phyloP scores from a whole-genome alignment of 1,140 invertebrate species.

The Oedothorax gibbosus region DNA sequence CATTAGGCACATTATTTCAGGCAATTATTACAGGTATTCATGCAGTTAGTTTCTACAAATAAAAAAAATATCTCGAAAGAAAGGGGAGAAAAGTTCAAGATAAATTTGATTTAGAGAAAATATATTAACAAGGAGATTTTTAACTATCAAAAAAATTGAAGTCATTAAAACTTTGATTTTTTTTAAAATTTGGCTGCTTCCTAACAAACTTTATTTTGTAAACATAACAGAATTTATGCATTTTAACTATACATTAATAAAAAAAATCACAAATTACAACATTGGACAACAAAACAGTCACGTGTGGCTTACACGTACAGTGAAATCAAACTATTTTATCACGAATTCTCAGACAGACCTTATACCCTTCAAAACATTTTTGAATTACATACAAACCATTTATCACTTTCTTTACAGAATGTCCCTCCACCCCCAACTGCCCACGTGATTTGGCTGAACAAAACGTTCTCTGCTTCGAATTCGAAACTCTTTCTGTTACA shows the following conservation, averaged over 20 bases:
- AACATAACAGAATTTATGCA: too few relatives aligned
- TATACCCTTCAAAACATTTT: neutral
- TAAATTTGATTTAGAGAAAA: too few relatives aligned
- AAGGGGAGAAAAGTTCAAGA: too few relatives aligned
- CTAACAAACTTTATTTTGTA: too few relatives aligned
- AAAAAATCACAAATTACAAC: too few relatives aligned
- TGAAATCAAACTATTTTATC: neutral
- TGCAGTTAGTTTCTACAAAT: too few relatives aligned
- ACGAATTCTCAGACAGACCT: neutral
- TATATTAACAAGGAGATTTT: too few relatives aligned
- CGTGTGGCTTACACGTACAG: neutral
- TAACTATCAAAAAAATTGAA: neutral
- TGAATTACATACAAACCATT: neutral
- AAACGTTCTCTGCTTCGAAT: constrained; percentile 29
- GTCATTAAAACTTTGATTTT: neutral
- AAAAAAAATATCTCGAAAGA: too few relatives aligned
- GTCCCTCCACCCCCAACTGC: neutral
- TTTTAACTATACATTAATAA: too few relatives aligned
- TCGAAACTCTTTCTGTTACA: constrained; percentile 23
- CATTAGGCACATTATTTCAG: too few relatives aligned
- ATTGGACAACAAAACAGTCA: neutral
- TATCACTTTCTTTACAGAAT: constrained; percentile 19
- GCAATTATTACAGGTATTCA: too few relatives aligned
- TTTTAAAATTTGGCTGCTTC: too few relatives aligned
- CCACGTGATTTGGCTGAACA: constrained; percentile 7